Base-by-base conservation (phyloP, 2,888 invertebrate species). In the Nebria salina region DNA sequence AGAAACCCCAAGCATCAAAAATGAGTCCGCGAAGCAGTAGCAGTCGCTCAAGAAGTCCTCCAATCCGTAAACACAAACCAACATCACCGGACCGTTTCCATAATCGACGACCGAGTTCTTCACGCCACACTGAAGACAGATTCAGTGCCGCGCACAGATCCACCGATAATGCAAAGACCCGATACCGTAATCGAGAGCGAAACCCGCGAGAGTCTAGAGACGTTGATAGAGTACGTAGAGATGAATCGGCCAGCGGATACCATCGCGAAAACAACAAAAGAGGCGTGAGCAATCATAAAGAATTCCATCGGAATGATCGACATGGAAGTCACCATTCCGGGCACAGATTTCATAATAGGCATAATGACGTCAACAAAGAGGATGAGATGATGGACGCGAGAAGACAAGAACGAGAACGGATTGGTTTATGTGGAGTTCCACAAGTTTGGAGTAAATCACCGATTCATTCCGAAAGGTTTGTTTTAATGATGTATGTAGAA, bases 401-500 rank as follows among this genome's bases (percentile, higher is more conserved):
- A 80, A 89, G 95, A 80, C 92, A 92, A 84, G 93, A 96, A 85
- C 89, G 96, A 73, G 96, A 96, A 86, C 89, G 92, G 83, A 94
- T 96, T 72, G 95, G 95, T 1, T 90, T 92, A 84, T 89, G 92
- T 82, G 95, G 95, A 8, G 92, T 93, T 25, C 89, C 92, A 1
- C 90, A 92, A 82, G 90, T 95, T 75, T 96, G 96, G 96, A 93
- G 93, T 42, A 93, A 93, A 87, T 95, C 95, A 1, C 96, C 96
- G 0, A 86, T 90, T 0, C 91, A 76, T 76, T 76, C 91, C 84
- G 91, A 93, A 83, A 92, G 93, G 93, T 94, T 89, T 90, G 92
- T 90, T 20, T 20, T 20, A 26, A 43, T 79, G 74, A 6, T 11
- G n/a, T 26, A 11, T 5, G 41, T 43, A 43, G 79, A 70, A 75